These are phyloP conservation scores for Hoplostethus mediterraneus DNA, from an alignment of 2,797 vertebrate species.

Conservation along the genomic window DNA sequence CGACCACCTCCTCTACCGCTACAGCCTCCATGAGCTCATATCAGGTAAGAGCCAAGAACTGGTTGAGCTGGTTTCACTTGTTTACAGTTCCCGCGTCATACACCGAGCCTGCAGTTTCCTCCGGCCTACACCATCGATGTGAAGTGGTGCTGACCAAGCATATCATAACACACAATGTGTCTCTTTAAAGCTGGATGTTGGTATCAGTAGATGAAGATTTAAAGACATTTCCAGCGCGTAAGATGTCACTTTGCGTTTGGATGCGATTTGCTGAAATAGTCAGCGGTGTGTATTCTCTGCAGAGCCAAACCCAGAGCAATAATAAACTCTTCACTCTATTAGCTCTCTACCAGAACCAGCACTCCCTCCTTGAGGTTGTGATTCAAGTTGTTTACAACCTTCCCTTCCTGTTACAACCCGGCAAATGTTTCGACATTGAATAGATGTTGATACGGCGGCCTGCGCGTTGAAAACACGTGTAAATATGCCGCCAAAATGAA, in stretches of 20 bases:
- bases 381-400: constrained; percentile 5
- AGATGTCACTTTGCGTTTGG: constrained; percentile 1
- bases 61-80: not conserved
- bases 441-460: not conserved
- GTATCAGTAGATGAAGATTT: not conserved
- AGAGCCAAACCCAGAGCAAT: not conserved
- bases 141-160: no score
- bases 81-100: not conserved
- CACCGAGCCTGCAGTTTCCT: not conserved
- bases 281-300: not conserved
- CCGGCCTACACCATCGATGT: no score
- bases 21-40: constrained; percentile 91
- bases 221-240: not conserved
- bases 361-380: constrained; percentile 6
- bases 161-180: no score
- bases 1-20: constrained; percentile 88
- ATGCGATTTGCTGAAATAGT: constrained; percentile 5
- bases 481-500: no score
- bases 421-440: not conserved
- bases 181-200: no score
- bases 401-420: not conserved
- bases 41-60: constrained; percentile 86
- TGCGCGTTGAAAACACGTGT: no score
- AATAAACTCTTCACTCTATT: not conserved
- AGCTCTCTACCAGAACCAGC: constrained; percentile 6